These are phyloP conservation scores for Solea solea DNA, from an alignment of 2,113 vertebrate genomes.

Conservation along the genomic window DNA sequence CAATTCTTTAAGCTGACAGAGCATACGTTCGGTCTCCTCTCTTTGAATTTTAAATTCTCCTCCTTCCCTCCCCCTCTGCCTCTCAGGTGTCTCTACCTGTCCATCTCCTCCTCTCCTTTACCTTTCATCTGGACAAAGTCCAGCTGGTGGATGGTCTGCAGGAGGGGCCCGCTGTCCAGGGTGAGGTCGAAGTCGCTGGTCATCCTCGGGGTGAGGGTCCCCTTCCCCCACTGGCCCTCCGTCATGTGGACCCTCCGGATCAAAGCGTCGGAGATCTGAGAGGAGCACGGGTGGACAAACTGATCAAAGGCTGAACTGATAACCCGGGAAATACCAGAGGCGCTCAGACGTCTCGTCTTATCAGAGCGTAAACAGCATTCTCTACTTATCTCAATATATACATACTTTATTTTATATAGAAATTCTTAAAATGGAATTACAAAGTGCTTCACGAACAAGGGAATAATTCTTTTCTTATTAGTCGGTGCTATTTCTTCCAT, in stretches of 20 bases:
- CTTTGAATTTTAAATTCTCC: neutral
- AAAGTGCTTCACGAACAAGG: no score
- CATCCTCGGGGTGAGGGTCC: constrained; percentile 95
- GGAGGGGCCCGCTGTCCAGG: constrained; percentile 92
- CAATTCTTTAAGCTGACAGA: no score
- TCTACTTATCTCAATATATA: no score
- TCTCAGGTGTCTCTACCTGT: neutral
- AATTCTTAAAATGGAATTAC: no score
- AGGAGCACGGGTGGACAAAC: neutral
- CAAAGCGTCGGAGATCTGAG: constrained; percentile 96
- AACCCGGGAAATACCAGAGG: no score
- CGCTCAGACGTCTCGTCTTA: no score
- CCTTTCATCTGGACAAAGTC: constrained; percentile 99
- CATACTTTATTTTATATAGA: no score
- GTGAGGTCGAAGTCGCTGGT: constrained; percentile 97
- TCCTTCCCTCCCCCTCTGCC: neutral
- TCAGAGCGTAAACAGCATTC: no score
- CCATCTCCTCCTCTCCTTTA: constrained; percentile 53
- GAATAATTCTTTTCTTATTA: no score
- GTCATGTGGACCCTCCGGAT: constrained; percentile 96
- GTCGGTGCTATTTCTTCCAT: no score
- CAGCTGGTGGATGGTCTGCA: constrained; percentile 97
- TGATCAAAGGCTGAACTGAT: no score
- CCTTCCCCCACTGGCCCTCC: constrained; percentile 97
- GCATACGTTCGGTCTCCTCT: neutral